phyloP scores from a whole-genome alignment of 2,113 vertebrate species.

The Stegastes partitus region DNA sequence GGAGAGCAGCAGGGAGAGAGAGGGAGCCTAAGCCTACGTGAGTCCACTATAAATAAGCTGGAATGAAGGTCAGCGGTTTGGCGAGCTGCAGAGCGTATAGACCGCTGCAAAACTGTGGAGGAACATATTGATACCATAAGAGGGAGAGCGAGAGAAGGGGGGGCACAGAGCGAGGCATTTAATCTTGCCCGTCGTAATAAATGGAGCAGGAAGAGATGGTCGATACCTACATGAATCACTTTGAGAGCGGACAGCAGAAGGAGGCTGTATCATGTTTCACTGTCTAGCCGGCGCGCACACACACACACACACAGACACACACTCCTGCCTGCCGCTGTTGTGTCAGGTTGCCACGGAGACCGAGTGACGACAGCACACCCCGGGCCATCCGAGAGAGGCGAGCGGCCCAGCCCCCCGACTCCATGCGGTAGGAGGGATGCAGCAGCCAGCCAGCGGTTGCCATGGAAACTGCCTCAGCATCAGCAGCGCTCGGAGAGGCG shows the following conservation, averaged over 20 bases:
- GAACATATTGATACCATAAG: constrained; percentile 54
- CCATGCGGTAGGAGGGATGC: constrained; percentile 51
- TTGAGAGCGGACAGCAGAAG: constrained; percentile 47
- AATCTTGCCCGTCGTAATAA: constrained; percentile 63
- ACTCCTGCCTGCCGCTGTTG: constrained; percentile 67
- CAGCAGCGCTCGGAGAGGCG: constrained; percentile 30
- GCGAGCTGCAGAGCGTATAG: constrained; percentile 41
- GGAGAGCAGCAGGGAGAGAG: constrained; percentile 31
- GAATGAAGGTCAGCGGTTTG: constrained; percentile 75
- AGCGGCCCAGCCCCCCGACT: constrained; percentile 37
- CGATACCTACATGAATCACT: constrained; percentile 73
- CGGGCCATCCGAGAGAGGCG: constrained; percentile 27
- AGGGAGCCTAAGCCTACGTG: constrained; percentile 68
- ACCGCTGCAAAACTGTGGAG: constrained; percentile 14
- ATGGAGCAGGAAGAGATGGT: constrained; percentile 61
- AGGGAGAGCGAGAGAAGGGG: not conserved
- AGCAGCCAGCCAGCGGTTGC: constrained; percentile 64
- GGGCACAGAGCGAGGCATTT: constrained; percentile 46
- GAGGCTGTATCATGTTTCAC: constrained; percentile 69
- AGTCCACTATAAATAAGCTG: constrained; percentile 80
- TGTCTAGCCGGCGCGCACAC: constrained; percentile 56
- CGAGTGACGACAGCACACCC: constrained; percentile 70
- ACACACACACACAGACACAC: constrained; percentile 24
- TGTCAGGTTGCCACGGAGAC: constrained; percentile 72
- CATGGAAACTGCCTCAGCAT: constrained; percentile 80